Conservation (phyloP, 2,113 vertebrate species). For the Caranx ignobilis region DNA sequence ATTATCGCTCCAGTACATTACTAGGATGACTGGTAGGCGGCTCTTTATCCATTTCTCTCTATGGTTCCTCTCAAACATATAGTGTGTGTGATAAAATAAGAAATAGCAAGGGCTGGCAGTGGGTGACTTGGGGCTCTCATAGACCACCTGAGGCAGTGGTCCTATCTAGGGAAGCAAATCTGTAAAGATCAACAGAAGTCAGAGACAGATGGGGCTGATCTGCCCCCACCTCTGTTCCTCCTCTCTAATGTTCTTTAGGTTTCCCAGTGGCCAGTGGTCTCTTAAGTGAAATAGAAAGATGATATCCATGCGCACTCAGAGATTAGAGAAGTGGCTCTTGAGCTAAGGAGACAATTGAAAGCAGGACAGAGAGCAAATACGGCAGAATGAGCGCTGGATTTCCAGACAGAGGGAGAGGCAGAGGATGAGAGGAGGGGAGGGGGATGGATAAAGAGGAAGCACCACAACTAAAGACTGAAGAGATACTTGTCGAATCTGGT, state of each 20-base stretch:
- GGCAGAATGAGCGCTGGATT: conserved; percentile 10
- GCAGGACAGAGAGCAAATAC: conserved; percentile 8
- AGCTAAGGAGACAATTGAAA: conserved; percentile 36
- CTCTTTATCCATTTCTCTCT: not conserved
- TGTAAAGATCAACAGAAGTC: too few species aligned
- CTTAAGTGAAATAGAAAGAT: not conserved
- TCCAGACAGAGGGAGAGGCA: not conserved
- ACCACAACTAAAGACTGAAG: not conserved
- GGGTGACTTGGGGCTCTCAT: too few species aligned
- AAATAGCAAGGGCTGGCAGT: too few species aligned
- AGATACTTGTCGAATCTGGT: not conserved
- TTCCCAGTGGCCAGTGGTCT: not conserved
- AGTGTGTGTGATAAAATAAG: not conserved
- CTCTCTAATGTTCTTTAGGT: not conserved
- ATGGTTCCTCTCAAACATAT: not conserved
- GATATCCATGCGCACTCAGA: conserved; percentile 15
- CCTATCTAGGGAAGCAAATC: too few species aligned
- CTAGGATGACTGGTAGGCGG: too few species aligned
- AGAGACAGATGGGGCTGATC: not conserved
- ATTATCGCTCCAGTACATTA: too few species aligned
- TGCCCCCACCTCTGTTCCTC: not conserved
- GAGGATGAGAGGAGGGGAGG: too few species aligned
- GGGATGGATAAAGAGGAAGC: not conserved
- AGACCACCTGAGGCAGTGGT: too few species aligned
- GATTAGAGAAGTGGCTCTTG: conserved; percentile 41